Conservation (phyloP, 2,888 invertebrate species). For the Stenchaetothrips biformis region DNA sequence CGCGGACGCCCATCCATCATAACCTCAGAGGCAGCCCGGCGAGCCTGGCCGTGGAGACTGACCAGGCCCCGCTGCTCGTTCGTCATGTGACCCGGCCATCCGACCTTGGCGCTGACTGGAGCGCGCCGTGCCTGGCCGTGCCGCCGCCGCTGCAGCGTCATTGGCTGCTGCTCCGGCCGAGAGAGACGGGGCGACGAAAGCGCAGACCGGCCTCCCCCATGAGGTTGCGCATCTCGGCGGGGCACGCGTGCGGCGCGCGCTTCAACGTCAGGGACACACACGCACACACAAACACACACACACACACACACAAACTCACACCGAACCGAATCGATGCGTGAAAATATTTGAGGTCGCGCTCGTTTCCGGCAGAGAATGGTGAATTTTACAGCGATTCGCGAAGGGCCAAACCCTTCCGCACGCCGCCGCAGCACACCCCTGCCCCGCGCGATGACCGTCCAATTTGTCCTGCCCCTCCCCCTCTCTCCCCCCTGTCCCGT, state of each 20-base stretch:
- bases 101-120: too few relatives aligned
- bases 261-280: too few relatives aligned
- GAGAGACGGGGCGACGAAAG: too few relatives aligned
- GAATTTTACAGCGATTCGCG: background rate
- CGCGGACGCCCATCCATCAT: background rate
- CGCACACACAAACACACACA: too few relatives aligned
- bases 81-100: too few relatives aligned
- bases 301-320: background rate
- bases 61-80: background rate
- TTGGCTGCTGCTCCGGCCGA: too few relatives aligned
- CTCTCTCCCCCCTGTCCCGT: background rate
- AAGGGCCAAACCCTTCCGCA: background rate
- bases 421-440: background rate
- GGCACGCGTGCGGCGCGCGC: too few relatives aligned
- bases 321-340: background rate
- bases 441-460: background rate
- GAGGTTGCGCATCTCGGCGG: too few relatives aligned
- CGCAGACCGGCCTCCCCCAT: too few relatives aligned
- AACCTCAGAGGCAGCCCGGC: conserved; percentile 13
- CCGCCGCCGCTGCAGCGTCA: too few relatives aligned
- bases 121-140: too few relatives aligned
- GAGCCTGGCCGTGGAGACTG: background rate
- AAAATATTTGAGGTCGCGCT: background rate
- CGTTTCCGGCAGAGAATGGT: background rate
- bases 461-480: background rate